A percentile compares a stretch with the other conserved stretches of the same genome.
Evolutionary conservation across 2,113 vertebrate species (phyloP).

Genomic region (Varanus salvator): DNA sequence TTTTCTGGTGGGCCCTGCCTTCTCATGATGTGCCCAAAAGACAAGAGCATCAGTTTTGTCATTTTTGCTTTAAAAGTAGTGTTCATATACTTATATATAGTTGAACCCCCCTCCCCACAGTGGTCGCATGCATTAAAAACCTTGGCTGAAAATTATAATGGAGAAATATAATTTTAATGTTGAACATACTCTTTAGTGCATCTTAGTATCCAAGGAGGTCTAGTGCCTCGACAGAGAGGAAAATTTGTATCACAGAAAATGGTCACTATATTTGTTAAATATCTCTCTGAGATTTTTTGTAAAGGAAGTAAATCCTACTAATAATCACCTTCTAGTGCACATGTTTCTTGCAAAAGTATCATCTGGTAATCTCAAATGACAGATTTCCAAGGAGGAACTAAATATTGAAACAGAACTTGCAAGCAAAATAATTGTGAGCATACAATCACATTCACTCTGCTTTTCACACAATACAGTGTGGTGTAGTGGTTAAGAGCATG

Average conservation of each 20-base stretch:
- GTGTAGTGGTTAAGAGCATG: too few species aligned
- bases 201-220: neutral
- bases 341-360: neutral
- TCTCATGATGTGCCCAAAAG: too few species aligned
- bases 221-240: too few species aligned
- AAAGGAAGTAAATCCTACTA: neutral
- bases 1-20: too few species aligned
- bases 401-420: neutral
- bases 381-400: neutral
- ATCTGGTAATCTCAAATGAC: neutral
- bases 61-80: too few species aligned
- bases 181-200: neutral
- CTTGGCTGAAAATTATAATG: neutral
- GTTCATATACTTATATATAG: too few species aligned
- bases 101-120: too few species aligned
- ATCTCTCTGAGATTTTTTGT: neutral
- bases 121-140: neutral
- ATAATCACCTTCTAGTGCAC: neutral
- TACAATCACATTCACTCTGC: too few species aligned
- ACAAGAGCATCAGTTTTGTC: too few species aligned
- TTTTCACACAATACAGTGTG: too few species aligned
- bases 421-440: too few species aligned
- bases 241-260: neutral
- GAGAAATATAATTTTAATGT: neutral
- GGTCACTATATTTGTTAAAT: neutral